Base-by-base conservation (phyloP, 1,140 invertebrate genomes). In the Meloidogyne hapla region DNA sequence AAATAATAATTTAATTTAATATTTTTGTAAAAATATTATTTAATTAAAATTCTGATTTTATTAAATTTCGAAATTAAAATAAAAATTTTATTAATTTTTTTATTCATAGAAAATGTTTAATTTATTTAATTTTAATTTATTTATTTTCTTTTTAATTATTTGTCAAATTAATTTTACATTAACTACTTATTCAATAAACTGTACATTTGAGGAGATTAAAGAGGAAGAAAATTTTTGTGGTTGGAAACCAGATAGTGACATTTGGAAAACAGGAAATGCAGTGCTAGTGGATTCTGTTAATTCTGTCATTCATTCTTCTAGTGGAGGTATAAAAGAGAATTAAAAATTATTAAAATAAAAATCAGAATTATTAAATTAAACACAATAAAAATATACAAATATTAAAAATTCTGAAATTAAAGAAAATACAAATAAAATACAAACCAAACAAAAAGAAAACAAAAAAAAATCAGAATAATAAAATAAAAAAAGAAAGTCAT, bases 231-330 rank as follows among this genome's bases (percentile, higher is more conserved):
- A 62, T 12, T 75, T 65, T 38, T 75, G 42, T 40, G 45, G 28
- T 13, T 76, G 61, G 40, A 21, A 64, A 15, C 56, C 56, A 21
- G 56, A 64, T 18, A 73, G n/a, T 28, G 28, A 23, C n/a, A 15
- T 76, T 25, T 76, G 75, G 75, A 64, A 76, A 64, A 76, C 65
- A 21, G 75, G 69, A 21, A 56, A 75, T 33, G 74, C 66, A 42
- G 75, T 76, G 6, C 33, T 76, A 13, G 75, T 76, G 0, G 75
- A 76, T 48, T 62, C 65, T 26, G 75, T 66, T 13, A 76, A 76
- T 63, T 76, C 56, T 38, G 65, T 76, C 9, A 26, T 76, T n/a
- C 74, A 61, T 21, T 75, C 74, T 2, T 15, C 75, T n/a, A 69
- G 28, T 23, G 71, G 71, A 15, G 71, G 48, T 73, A 42, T 26